A percentile compares a stretch with the other conserved stretches of the same genome.
Evolutionary conservation across 2,888 invertebrate genomes (phyloP).

Genomic region (Miltochrista miniata): DNA sequence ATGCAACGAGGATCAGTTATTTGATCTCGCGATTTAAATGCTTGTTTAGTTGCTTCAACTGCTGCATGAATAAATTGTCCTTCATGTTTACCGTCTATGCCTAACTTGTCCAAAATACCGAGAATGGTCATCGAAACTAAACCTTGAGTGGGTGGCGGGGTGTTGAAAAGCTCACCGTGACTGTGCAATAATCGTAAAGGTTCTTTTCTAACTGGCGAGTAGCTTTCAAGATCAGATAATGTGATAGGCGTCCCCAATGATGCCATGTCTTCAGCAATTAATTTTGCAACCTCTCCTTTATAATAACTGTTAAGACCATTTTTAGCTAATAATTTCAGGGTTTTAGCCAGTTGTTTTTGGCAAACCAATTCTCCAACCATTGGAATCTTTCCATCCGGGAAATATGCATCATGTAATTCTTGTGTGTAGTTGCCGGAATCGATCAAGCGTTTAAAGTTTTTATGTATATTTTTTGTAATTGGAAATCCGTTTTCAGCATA

Average conservation of each 20-base stretch:
- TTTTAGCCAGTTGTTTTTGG: conserved; percentile 63
- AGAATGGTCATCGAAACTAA: conserved; percentile 64
- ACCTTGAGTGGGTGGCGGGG: conserved; percentile 76
- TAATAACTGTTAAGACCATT: conserved; percentile 70
- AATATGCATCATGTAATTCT: conserved; percentile 41
- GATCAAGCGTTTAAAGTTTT: too few species aligned
- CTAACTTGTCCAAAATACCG: conserved; percentile 64
- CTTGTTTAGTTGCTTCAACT: conserved; percentile 70
- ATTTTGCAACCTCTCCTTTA: conserved; percentile 59
- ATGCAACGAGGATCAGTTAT: conserved; percentile 69
- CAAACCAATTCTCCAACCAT: conserved; percentile 55
- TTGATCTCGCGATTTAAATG: conserved; percentile 56
- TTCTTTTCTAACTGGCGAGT: conserved; percentile 55
- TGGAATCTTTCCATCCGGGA: conserved; percentile 49
- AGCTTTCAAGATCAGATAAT: conserved; percentile 61
- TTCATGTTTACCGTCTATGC: conserved; percentile 62
- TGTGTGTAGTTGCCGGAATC: background rate
- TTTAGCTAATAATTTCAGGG: conserved; percentile 54
- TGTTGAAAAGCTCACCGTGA: conserved; percentile 63
- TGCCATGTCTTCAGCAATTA: conserved; percentile 61
- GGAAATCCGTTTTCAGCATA: too few species aligned
- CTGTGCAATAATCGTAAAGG: conserved; percentile 61
- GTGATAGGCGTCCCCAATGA: conserved; percentile 65
- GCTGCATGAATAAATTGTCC: conserved; percentile 64
- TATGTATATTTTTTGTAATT: too few species aligned